Evolutionary conservation across 2,113 vertebrate genomes (phyloP).

Genomic region (Osmerus eperlanus): DNA sequence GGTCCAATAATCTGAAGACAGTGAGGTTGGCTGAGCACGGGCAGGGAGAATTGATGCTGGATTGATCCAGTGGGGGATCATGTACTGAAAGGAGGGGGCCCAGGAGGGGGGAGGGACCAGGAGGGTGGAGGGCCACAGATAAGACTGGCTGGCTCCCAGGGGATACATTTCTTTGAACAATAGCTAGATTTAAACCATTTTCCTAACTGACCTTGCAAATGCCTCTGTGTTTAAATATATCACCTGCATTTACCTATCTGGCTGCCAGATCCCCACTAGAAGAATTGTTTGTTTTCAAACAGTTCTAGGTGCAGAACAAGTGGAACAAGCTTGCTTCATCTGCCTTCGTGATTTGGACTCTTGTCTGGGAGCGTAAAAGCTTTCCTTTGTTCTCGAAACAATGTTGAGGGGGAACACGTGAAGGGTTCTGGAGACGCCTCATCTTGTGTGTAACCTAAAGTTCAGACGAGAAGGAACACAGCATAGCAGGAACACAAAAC

Average conservation of each 20-base stretch:
- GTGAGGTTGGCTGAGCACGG: too few species aligned
- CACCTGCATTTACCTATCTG: too few species aligned
- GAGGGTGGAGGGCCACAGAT: too few species aligned
- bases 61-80: slow-evolving; percentile 40
- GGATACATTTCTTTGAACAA: too few species aligned
- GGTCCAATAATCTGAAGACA: too few species aligned
- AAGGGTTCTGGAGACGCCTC: not conserved
- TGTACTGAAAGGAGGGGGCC: slow-evolving; percentile 31
- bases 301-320: not conserved
- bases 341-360: not conserved
- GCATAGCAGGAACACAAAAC: not conserved
- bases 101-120: not conserved
- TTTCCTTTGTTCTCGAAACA: not conserved
- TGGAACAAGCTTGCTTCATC: not conserved
- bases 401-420: not conserved
- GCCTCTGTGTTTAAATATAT: too few species aligned
- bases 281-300: not conserved
- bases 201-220: too few species aligned
- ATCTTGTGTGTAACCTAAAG: not conserved
- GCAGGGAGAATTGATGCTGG: slow-evolving; percentile 32
- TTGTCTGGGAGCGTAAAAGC: not conserved
- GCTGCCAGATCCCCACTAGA: not conserved
- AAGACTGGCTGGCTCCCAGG: too few species aligned
- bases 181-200: too few species aligned
- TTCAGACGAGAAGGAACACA: not conserved